phyloP scores from a whole-genome alignment of 2,888 invertebrate species.

The Hedychridium roseum region DNA sequence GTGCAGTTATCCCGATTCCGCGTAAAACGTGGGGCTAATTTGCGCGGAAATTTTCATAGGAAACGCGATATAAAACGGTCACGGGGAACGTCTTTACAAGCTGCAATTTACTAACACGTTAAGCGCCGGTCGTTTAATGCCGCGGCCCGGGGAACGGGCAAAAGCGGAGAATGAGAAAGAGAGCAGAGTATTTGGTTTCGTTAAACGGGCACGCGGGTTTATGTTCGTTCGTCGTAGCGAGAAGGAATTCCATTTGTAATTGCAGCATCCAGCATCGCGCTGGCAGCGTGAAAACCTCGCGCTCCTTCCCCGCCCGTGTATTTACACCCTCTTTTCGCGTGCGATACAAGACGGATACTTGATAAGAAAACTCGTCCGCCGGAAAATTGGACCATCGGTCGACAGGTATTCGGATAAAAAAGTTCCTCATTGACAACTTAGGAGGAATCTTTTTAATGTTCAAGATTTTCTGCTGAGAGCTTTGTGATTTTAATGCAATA shows the following conservation, averaged over 20 bases:
- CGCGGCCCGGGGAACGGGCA: background rate
- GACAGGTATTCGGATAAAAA: too few species aligned
- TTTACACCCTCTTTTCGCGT: constrained; percentile 13
- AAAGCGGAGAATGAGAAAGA: constrained; percentile 2
- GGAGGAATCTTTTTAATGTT: too few species aligned
- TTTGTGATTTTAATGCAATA: too few species aligned
- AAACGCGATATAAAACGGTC: background rate
- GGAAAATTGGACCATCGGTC: too few species aligned
- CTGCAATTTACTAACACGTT: background rate
- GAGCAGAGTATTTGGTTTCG: constrained; percentile 9
- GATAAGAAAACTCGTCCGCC: too few species aligned
- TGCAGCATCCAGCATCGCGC: constrained; percentile 8
- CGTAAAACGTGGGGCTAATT: constrained; percentile 3
- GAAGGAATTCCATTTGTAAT: constrained; percentile 19
- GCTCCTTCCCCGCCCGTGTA: too few species aligned
- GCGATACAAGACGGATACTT: too few species aligned
- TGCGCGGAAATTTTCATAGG: too few species aligned
- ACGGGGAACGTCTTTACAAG: background rate
- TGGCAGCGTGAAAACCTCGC: constrained; percentile 1
- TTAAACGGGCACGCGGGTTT: constrained; percentile 5
- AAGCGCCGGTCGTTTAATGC: too few species aligned
- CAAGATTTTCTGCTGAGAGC: too few species aligned
- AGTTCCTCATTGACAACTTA: too few species aligned
- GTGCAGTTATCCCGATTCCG: constrained; percentile 11
- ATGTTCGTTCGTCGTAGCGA: background rate